Evolutionary conservation across 2,797 vertebrate species (phyloP), one percentile per base, ranked within the genome.

Genomic region (Micrastur ruficollis): DNA sequence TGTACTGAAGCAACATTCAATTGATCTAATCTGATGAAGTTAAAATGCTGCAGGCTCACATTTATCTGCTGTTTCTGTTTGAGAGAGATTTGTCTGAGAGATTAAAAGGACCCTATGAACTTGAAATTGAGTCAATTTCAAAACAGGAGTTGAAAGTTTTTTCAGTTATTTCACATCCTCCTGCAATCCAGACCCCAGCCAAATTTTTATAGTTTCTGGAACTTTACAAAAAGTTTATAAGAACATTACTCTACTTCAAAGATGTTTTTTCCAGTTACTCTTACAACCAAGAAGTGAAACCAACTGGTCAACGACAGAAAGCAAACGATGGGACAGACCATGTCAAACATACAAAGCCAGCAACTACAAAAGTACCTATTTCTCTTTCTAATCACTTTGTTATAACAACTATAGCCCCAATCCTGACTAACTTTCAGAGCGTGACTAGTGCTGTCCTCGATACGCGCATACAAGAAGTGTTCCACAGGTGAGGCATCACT

Each of bases 1-100:
- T 86, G 40, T 62, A 94, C 22, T 73, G 49, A 89, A 91, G 79
- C 66, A 92, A 47, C 67, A 75, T 55, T 95, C 74, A 82, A 70
- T 63, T 74, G 58, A 92, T 82, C 47, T 92, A 81, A 96, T 80
- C 85, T 94, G 93, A 93, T 86, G 65, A 89, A 75, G 49, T 62
- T 61, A 81, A 95, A 96, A 87, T 71, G 89, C 89, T 89, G 81
- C 68, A 75, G 86, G 91, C 71, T 86, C 61, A 59, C 71, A 85
- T 82, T 95, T 94, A 91, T 92, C 81, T 94, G 62, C 73, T 80
- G 22, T 65, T 93, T 95, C 40, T 97, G 62, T 80, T 81, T 84
- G 72, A 88, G 86, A 78, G 70, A 94, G 86, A 93, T 93, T 74
- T 61, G 68, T 75, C 88, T 86, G 67, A 89, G 61, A 95, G 93